A percentile compares a stretch with the other conserved stretches of the same genome.
Evolutionary conservation across 2,888 invertebrate genomes (phyloP).

Genomic region (Parnassius orleans): DNA sequence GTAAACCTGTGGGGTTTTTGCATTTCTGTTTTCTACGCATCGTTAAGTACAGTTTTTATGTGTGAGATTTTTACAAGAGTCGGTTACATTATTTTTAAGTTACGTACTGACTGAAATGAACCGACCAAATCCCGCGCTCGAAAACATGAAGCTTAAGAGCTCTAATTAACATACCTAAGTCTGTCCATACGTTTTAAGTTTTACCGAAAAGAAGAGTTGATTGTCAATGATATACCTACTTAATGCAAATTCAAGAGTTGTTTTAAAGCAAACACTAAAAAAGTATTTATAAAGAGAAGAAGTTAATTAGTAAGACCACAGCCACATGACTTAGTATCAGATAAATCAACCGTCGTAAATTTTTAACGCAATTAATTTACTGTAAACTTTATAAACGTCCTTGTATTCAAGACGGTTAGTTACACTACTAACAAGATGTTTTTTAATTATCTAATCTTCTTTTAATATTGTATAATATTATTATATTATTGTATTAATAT

Average conservation of each 20-base stretch:
- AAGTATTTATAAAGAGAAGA: conserved; percentile 4
- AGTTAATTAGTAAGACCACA: neutral
- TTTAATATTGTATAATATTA: too few species aligned
- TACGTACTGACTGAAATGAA: conserved; percentile 13
- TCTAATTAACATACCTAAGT: conserved; percentile 23
- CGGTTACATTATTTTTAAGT: conserved; percentile 20
- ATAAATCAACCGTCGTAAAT: conserved; percentile 3
- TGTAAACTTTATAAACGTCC: too few species aligned
- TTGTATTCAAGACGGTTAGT: too few species aligned
- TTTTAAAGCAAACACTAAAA: neutral
- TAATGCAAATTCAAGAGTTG: neutral
- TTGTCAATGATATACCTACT: neutral
- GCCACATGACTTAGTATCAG: neutral
- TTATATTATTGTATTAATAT: too few species aligned
- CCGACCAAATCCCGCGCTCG: conserved; percentile 7
- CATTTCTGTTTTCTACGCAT: conserved; percentile 51
- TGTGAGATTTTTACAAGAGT: conserved; percentile 44
- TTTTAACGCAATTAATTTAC: neutral
- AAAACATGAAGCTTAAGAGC: conserved; percentile 18
- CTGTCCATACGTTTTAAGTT: conserved; percentile 16
- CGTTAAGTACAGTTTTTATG: conserved; percentile 53
- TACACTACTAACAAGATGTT: too few species aligned
- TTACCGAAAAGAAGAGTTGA: conserved; percentile 18
- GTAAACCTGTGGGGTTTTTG: conserved; percentile 66
- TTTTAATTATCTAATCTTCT: too few species aligned